Percentiles rank a stretch among this genome's conserved stretches.
phyloP scores from a whole-genome alignment of 2,888 invertebrate species.

The Myopa testacea region DNA sequence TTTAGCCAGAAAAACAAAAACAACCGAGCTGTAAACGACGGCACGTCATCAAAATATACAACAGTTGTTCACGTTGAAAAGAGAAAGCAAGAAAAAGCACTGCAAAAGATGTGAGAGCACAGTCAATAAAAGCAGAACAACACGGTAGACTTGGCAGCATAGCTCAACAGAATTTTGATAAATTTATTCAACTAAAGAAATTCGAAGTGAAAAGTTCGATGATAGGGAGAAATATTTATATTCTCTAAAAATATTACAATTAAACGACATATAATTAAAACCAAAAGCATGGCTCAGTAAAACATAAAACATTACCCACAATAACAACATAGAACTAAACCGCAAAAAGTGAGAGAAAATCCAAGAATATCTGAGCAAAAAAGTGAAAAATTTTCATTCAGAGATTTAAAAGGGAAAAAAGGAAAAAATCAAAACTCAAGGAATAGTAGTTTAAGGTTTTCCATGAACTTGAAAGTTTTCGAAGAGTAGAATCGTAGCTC shows the following conservation, averaged over 20 bases:
- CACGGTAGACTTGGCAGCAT: background rate
- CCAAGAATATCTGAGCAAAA: background rate
- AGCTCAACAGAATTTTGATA: conserved; percentile 27
- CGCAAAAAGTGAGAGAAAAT: background rate
- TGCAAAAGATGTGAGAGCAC: background rate
- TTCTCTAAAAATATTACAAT: background rate
- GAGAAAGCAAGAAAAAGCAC: background rate
- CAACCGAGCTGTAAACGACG: background rate
- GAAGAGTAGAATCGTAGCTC: background rate
- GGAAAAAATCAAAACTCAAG: background rate
- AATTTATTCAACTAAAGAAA: conserved; percentile 50
- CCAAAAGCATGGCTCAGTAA: background rate
- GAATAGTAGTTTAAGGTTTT: background rate
- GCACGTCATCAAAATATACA: background rate
- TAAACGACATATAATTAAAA: conserved; percentile 6
- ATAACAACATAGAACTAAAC: background rate
- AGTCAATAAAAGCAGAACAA: conserved; percentile 29
- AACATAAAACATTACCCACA: background rate
- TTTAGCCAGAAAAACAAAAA: background rate
- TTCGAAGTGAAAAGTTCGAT: conserved; percentile 47
- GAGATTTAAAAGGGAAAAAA: background rate
- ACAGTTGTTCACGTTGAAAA: background rate
- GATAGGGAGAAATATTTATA: conserved; percentile 30
- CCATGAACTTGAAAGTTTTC: background rate
- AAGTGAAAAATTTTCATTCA: conserved; percentile 17